Conservation (phyloP, 2,888 invertebrate species). For the Steinernema hermaphroditum region DNA sequence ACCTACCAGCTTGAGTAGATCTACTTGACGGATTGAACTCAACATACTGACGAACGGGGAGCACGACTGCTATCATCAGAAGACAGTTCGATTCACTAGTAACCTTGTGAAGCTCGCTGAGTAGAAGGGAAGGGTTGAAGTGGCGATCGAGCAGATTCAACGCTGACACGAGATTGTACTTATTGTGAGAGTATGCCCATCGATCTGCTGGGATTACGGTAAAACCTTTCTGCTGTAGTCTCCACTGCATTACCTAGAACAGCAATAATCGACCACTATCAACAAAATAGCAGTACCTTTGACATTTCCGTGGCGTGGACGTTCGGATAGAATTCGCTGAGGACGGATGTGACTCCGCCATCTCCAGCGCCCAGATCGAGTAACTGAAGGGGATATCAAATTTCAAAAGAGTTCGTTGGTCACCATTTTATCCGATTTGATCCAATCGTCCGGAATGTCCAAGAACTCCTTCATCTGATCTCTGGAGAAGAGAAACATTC, state of each 20-base stretch:
- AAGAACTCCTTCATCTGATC: slow-evolving; percentile 78
- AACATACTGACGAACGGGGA: slow-evolving; percentile 91
- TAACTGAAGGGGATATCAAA: slow-evolving; percentile 52
- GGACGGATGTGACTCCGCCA: slow-evolving; percentile 84
- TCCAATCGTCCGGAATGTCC: slow-evolving; percentile 50
- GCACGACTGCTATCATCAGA: slow-evolving; percentile 80
- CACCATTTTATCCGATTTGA: slow-evolving; percentile 37
- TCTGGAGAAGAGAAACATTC: slow-evolving; percentile 92
- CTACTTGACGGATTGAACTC: slow-evolving; percentile 71
- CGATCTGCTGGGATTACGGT: slow-evolving; percentile 72
- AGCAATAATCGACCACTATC: not conserved
- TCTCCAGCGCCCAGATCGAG: slow-evolving; percentile 94
- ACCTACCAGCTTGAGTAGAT: slow-evolving; percentile 40
- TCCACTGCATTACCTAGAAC: slow-evolving; percentile 77
- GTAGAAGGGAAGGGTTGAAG: slow-evolving; percentile 79
- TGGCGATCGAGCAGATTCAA: slow-evolving; percentile 92
- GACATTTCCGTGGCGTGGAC: slow-evolving; percentile 91
- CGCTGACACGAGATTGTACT: slow-evolving; percentile 78
- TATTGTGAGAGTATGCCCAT: slow-evolving; percentile 48
- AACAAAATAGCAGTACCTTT: slow-evolving; percentile 61
- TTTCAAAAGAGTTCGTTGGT: not conserved
- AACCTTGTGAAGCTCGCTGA: slow-evolving; percentile 76
- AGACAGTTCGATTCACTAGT: slow-evolving; percentile 73
- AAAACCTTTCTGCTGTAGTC: slow-evolving; percentile 78
- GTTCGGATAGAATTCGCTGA: slow-evolving; percentile 75